Percentiles rank a stretch among this genome's conserved stretches.
Conservation (phyloP, 2,888 invertebrate genomes). For the Eulithis prunata region DNA sequence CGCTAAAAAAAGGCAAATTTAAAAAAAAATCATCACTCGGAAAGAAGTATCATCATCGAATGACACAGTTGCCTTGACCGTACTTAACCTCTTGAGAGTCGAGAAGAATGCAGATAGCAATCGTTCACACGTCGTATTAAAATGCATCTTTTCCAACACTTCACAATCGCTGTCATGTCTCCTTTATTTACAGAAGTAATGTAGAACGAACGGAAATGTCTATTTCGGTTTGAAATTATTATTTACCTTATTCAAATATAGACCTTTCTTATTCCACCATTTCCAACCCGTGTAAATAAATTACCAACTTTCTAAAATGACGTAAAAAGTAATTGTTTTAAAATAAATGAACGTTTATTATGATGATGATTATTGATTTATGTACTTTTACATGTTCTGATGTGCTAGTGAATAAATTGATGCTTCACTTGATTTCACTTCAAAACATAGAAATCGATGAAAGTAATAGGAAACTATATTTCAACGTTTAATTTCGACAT, state of each 20-base stretch:
- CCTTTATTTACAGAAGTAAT: background rate
- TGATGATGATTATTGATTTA: too few relatives aligned
- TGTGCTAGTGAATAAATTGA: conserved; percentile 13
- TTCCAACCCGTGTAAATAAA: too few relatives aligned
- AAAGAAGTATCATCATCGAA: conserved; percentile 4
- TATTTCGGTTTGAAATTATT: background rate
- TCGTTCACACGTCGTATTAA: conserved; percentile 52
- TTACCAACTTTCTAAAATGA: too few relatives aligned
- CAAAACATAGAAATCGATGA: conserved; percentile 17
- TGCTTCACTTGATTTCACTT: conserved; percentile 24
- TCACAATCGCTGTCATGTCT: background rate
- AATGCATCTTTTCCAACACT: conserved; percentile 14
- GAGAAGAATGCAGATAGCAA: conserved; percentile 49
- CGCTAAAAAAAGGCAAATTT: background rate
- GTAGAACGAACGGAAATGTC: conserved; percentile 23
- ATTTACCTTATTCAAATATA: background rate
- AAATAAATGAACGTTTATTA: too few relatives aligned
- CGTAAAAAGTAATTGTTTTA: too few relatives aligned
- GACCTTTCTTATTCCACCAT: too few relatives aligned
- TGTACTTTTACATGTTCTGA: background rate
- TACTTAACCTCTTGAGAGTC: conserved; percentile 66
- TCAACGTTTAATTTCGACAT: too few relatives aligned
- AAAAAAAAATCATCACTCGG: background rate
- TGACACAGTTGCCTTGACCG: conserved; percentile 71
- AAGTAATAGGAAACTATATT: background rate